phyloP scores from a whole-genome alignment of 2,113 vertebrate species.

The Limnothrissa miodon region DNA sequence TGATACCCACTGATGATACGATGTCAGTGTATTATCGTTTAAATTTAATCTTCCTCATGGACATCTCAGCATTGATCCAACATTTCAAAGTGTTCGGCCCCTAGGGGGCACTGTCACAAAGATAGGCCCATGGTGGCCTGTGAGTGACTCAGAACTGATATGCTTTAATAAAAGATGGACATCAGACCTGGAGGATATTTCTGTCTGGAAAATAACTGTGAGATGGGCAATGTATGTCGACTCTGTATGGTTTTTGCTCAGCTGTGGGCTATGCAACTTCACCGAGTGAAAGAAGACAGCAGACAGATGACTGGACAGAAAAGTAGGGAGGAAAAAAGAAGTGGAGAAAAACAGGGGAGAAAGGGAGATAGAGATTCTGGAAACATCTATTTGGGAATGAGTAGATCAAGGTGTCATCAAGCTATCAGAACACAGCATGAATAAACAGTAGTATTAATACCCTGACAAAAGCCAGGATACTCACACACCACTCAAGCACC shows the following conservation, averaged over 20 bases:
- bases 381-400: neutral
- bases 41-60: no score
- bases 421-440: neutral
- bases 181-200: neutral
- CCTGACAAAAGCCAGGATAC: neutral
- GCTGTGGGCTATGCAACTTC: neutral
- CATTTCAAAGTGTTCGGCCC: neutral
- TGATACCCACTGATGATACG: no score
- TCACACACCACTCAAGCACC: neutral
- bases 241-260: neutral
- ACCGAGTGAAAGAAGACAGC: neutral
- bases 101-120: slow-evolving; percentile 7
- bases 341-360: slow-evolving; percentile 58
- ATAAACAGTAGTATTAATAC: neutral
- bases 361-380: slow-evolving; percentile 75
- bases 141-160: neutral
- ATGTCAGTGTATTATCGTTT: no score
- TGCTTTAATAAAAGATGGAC: neutral
- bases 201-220: neutral
- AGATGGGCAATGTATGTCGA: neutral
- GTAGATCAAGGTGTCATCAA: neutral
- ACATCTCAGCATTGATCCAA: no score
- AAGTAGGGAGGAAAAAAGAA: neutral
- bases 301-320: neutral
- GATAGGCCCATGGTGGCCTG: neutral